Conservation (phyloP, 2,888 invertebrate species). For the Neria commutata region DNA sequence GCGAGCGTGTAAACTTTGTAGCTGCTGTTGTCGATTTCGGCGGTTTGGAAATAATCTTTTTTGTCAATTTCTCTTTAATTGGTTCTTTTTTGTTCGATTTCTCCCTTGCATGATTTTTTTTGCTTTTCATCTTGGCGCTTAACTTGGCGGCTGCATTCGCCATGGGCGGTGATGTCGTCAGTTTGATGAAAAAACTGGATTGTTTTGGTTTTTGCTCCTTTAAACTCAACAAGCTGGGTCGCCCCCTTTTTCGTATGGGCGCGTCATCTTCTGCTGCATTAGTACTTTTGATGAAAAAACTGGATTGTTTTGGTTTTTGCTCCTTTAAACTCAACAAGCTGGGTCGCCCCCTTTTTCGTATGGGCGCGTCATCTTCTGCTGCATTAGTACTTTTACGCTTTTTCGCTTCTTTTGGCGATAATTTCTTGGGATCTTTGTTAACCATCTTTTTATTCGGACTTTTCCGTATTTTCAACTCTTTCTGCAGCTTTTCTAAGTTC, state of each 20-base stretch:
- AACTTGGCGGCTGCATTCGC: not conserved
- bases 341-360: too few species aligned
- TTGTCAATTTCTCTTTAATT: not conserved
- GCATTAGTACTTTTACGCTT: constrained; percentile 13
- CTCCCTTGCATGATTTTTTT: not conserved
- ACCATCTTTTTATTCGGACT: not conserved
- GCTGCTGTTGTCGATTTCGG: constrained; percentile 24
- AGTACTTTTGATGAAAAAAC: constrained; percentile 25
- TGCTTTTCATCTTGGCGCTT: not conserved
- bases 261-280: too few species aligned
- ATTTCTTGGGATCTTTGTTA: not conserved
- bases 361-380: too few species aligned
- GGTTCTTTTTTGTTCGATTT: not conserved
- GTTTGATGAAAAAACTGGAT: constrained; percentile 30
- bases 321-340: not conserved
- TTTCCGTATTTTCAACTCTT: constrained; percentile 17
- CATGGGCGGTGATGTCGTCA: not conserved
- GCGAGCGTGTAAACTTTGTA: constrained; percentile 36
- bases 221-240: not conserved
- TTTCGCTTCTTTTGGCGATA: too few species aligned
- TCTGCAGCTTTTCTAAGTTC: constrained; percentile 28
- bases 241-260: too few species aligned
- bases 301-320: constrained; percentile 5
- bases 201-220: not conserved
- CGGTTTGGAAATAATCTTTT: too few species aligned